Base-by-base conservation (phyloP, 2,113 vertebrate species). In the Apteryx mantelli region DNA sequence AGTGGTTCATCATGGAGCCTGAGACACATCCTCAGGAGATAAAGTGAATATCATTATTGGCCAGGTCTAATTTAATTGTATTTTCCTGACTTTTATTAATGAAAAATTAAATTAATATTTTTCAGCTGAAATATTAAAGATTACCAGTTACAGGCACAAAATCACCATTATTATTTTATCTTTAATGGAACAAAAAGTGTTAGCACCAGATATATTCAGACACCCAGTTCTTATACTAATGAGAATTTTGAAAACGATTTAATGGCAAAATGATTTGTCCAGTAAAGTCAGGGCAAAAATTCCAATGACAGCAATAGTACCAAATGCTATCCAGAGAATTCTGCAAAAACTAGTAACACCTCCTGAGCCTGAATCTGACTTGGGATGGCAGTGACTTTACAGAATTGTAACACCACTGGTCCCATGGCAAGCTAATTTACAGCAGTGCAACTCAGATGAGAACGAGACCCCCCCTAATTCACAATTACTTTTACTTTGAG, bases 381-480 rank as follows among this genome's bases (percentile, higher is more conserved):
- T 25, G 40, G 36, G 16, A 3, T 71, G 38, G 9, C 55, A 84
- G 6, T 1, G 4, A 10, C 38, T 68, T 55, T 34, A 13, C 19
- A 50, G 11, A 1, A 0, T 8, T 36, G 18, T 21, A n/a, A 19
- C 42, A 30, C 10, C 5, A 1, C 28, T 78, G 73, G 32, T 42
- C 22, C 50, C 42, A 32, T 55, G 65, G 44, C 73, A 38, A 13
- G 11, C 24, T 21, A 0, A 38, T 8, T 30, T 32, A 40, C 58
- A 81, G 21, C 50, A 17, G 8, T 9, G 32, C 26, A 28, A 40
- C 34, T 56, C 24, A 4, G 22, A 44, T 26, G 9, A 44, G 55
- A 13, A 18, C 26, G 36, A n/a, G 32, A 64, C 42, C 16, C 10
- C 13, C 12, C 0, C 0, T 12, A 40, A 44, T 55, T 65, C 52